Base-by-base conservation (phyloP, 2,888 invertebrate species). In the Parnassius smintheus region DNA sequence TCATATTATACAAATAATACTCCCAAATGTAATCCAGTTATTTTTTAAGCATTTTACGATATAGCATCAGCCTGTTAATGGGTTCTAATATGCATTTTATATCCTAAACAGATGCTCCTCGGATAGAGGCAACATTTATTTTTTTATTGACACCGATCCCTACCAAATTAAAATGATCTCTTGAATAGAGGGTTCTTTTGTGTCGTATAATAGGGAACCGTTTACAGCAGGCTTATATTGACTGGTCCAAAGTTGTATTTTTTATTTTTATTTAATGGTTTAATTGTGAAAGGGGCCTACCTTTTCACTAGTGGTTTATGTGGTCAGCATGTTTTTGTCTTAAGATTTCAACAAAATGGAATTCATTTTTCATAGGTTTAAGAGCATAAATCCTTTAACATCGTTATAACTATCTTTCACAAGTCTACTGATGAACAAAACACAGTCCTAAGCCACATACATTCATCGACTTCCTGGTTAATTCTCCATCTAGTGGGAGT, bases 31-130 rank as follows among this genome's bases (percentile, higher is more conserved):
- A 46, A 51, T 44, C 56, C 45, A 49, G 1, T 56, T 59, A 58
- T 58, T 59, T 59, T 41, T 45, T 56, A 62, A 60, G 46, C 59
- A 53, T 52, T 57, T 60, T 57, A 64, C 54, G 60, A 61, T 61
- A 9, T n/a, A 50, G 59, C 56, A 69, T 69, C 60, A 62, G 59
- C 60, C 65, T 64, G 66, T 66, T 70, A 70, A 68, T 59, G 58
- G 65, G 56, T 56, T 49, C 48, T 70, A 65, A 69, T 68, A 65
- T 60, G 64, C 50, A 50, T 68, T 71, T 74, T 69, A 74, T 66
- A 57, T 67, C 68, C 53, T 55, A 13, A 58, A 70, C 74, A 75
- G 71, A 74, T 69, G 72, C 66, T 64, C 41, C n/a, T 35, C 35
- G 48, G 62, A 56, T 56, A 60, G 62, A 63, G 61, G 64, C 60